Evolutionary conservation across 2,797 vertebrate species (phyloP), one percentile per base, ranked within the genome.

Genomic region (Benthosema pterotum): DNA sequence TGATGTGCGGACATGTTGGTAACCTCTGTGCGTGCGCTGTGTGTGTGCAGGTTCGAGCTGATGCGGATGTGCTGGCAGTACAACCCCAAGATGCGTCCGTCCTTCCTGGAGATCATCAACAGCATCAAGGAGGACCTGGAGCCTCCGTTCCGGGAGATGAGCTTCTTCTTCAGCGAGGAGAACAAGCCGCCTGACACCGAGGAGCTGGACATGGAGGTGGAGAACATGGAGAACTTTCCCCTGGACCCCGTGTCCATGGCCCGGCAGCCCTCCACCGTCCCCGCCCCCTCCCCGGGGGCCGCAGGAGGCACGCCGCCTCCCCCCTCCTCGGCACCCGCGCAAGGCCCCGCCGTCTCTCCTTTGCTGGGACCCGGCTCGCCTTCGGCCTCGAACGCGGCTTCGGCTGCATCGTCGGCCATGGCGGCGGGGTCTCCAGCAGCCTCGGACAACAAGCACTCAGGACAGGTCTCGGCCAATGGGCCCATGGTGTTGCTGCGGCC

Each of bases 1-100:
- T n/a, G n/a, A n/a, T n/a, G 19, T 22, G 4, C 19, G 19, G 19
- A 22, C 19, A 22, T 22, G 19, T 22, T 22, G 19, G 19, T 22
- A 4, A 22, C 19, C 19, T 4, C 19, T 32, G 28, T 32, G 32
- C 11, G 32, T 38, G 32, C 11, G 32, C 8, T 25, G 8, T 38
- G 32, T 11, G 32, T 2, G 9, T 38, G 2, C 85, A 99, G 97
- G 85, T 99, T 98, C 7, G 97, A 99, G 51, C 69, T 99, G 86
- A 99, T 99, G 98, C 93, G 96, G 67, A 96, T 99, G 96, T 99
- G 98, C 90, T 99, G 98, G 98, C 98, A 98, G 89, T 99, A 97
- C 83, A 99, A 99, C 70, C 97, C 97, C 0, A 98, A 97, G 83
- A 98, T 98, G 96, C 89, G 98, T 16, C 98, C 97, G 1, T 92